Conservation (phyloP, 2,888 invertebrate species). For the Clunio marinus region DNA sequence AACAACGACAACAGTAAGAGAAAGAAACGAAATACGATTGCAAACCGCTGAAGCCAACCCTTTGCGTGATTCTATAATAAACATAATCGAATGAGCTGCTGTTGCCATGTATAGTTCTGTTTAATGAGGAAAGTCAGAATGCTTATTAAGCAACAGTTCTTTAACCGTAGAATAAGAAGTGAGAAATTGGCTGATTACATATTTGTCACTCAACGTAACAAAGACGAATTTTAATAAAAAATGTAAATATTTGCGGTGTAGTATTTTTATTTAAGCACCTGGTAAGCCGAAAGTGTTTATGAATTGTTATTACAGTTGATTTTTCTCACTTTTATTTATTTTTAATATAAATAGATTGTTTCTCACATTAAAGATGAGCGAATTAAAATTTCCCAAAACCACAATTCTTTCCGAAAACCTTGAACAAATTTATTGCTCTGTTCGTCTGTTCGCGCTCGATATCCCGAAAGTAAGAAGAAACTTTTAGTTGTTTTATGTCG, state of each 20-base stretch:
- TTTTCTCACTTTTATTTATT: too few species aligned
- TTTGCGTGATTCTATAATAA: slow-evolving; percentile 27
- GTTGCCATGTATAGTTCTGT: not conserved
- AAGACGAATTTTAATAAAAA: too few species aligned
- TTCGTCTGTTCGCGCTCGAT: slow-evolving; percentile 16
- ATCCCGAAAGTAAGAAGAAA: not conserved
- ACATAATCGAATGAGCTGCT: slow-evolving; percentile 3
- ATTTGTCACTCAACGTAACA: too few species aligned
- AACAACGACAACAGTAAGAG: not conserved
- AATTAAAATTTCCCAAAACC: not conserved
- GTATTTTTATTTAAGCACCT: too few species aligned
- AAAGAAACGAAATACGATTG: not conserved
- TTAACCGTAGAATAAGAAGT: too few species aligned
- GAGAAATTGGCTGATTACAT: too few species aligned
- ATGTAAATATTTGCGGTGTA: too few species aligned
- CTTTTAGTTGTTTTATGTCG: slow-evolving; percentile 1
- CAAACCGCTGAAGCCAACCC: slow-evolving; percentile 8
- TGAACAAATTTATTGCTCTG: slow-evolving; percentile 26
- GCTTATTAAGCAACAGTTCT: not conserved
- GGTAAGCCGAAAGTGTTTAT: too few species aligned
- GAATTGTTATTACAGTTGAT: too few species aligned
- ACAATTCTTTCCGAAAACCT: slow-evolving; percentile 1
- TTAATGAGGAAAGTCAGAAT: slow-evolving; percentile 8
- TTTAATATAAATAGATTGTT: too few species aligned
- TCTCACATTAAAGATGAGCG: too few species aligned